Conservation (phyloP, 2,113 vertebrate genomes). For the Zosterops japonicus region DNA sequence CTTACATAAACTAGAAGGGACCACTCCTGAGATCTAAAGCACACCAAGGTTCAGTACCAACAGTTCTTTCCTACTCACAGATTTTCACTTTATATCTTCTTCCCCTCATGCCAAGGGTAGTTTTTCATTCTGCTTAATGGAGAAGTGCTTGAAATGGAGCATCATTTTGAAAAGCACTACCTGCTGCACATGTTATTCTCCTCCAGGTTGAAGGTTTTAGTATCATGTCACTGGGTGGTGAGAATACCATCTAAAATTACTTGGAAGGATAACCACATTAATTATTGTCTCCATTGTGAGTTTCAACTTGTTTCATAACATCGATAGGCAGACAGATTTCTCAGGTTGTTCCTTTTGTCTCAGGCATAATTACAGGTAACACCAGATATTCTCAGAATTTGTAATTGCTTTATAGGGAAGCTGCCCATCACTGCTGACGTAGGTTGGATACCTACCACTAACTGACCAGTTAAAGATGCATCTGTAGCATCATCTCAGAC, state of each 20-base stretch:
- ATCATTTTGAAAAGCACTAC: background rate
- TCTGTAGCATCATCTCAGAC: background rate
- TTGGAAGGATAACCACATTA: background rate
- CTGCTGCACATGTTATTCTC: background rate
- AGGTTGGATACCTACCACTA: background rate
- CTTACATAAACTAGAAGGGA: background rate
- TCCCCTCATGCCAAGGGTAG: background rate
- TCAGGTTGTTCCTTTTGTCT: conserved; percentile 32
- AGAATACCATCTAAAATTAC: conserved; percentile 10
- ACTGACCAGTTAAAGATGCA: background rate
- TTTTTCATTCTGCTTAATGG: background rate
- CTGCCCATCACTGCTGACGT: background rate
- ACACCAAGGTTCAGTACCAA: background rate
- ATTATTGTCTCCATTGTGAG: conserved; percentile 28
- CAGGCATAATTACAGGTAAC: conserved; percentile 30
- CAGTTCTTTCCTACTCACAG: background rate
- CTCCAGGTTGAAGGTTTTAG: background rate
- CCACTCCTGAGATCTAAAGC: background rate
- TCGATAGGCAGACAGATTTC: background rate
- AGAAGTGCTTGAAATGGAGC: background rate
- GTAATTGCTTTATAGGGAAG: conserved; percentile 21
- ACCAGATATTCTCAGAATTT: background rate
- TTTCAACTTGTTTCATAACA: conserved; percentile 9
- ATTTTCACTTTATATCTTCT: background rate
- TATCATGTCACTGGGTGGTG: background rate